phyloP scores from a whole-genome alignment of 2,113 vertebrate species.

The Syngnathus floridae region DNA sequence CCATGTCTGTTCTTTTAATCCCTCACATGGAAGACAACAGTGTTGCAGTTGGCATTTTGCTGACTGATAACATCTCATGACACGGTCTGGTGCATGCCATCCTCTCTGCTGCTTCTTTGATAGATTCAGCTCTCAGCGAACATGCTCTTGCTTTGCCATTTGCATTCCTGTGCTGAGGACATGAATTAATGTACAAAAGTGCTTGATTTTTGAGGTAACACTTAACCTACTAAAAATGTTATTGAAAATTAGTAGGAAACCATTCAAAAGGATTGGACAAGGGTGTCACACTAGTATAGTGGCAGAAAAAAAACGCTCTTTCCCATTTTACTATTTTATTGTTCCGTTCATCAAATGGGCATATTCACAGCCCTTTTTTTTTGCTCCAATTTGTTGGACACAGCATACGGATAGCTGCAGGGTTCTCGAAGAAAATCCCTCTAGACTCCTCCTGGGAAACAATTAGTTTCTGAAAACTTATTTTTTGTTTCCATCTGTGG shows the following conservation, averaged over 20 bases:
- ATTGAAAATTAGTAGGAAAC: too few species aligned
- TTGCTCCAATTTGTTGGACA: constrained; percentile 16
- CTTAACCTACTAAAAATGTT: too few species aligned
- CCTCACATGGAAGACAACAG: constrained; percentile 34
- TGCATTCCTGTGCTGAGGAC: constrained; percentile 12
- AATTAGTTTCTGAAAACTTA: constrained; percentile 32
- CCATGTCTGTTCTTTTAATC: constrained; percentile 23
- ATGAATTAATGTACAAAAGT: too few species aligned
- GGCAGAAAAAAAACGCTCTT: background rate
- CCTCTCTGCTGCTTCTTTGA: constrained; percentile 28
- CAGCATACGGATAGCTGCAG: constrained; percentile 18
- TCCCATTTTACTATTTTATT: background rate
- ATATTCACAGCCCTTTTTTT: background rate
- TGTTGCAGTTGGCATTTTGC: constrained; percentile 28
- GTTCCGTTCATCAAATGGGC: background rate
- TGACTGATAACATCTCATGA: constrained; percentile 37
- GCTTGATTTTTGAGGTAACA: background rate
- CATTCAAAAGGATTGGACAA: too few species aligned
- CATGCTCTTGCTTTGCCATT: constrained; percentile 9
- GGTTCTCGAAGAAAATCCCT: constrained; percentile 18
- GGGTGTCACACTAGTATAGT: too few species aligned
- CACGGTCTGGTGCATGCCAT: constrained; percentile 28
- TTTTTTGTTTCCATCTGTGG: constrained; percentile 7
- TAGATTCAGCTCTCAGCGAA: constrained; percentile 24
- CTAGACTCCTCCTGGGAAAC: constrained; percentile 23